A percentile compares a stretch with the other conserved stretches of the same genome.
These are phyloP conservation scores for Gasterosteus nipponicus DNA, from an alignment of 2,113 vertebrate species.

Conservation along the genomic window DNA sequence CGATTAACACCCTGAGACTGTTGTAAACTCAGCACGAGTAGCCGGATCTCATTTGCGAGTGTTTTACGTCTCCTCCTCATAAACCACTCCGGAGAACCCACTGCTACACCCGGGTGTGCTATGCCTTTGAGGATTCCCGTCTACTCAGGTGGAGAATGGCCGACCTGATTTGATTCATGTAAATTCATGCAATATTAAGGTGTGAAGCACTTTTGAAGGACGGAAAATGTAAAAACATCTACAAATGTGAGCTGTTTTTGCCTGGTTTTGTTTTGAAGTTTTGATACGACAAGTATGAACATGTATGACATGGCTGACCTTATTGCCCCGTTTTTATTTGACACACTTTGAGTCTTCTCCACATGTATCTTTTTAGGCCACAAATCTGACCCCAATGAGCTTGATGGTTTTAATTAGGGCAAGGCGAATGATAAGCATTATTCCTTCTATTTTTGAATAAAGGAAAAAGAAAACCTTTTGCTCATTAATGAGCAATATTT, in stretches of 20 bases:
- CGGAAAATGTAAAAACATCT: not conserved
- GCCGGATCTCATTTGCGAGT: conserved; percentile 54
- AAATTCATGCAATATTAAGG: conserved; percentile 7
- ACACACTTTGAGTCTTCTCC: not conserved
- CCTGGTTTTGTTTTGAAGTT: not conserved
- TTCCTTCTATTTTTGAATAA: not conserved
- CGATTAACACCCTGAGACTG: conserved; percentile 18
- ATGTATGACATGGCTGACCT: not conserved
- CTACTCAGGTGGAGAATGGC: conserved; percentile 2
- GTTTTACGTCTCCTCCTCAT: conserved; percentile 27
- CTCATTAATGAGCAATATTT: not conserved
- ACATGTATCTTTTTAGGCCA: not conserved
- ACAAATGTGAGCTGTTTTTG: not conserved
- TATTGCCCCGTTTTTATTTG: not conserved
- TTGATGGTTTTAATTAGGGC: not conserved
- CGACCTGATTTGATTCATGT: conserved; percentile 8
- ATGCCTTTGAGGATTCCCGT: conserved; percentile 35
- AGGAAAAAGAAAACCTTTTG: not conserved
- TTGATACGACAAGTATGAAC: not conserved
- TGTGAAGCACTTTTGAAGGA: not conserved
- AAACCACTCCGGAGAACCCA: conserved; percentile 16
- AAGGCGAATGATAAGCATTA: not conserved
- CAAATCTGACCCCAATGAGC: not conserved
- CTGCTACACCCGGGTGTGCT: conserved; percentile 15
- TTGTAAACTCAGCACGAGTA: conserved; percentile 31